phyloP scores from a whole-genome alignment of 2,888 invertebrate species.

The Hyles lineata region DNA sequence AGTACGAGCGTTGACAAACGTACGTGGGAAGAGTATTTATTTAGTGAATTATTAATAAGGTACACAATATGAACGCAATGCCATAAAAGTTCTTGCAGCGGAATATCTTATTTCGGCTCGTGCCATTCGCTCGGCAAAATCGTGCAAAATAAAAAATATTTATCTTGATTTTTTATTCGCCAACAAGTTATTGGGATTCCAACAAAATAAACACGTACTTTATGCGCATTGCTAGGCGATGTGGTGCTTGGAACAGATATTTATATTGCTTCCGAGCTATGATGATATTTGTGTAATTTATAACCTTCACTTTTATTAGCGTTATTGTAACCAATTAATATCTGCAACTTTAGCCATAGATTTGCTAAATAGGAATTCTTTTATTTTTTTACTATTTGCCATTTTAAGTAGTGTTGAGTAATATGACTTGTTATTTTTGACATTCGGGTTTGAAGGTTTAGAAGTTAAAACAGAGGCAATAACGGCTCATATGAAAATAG shows the following conservation, averaged over 20 bases:
- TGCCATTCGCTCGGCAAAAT: conserved; percentile 5
- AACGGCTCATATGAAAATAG: no score
- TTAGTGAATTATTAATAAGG: conserved; percentile 40
- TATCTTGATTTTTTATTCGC: conserved; percentile 4
- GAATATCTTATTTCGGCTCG: conserved; percentile 16
- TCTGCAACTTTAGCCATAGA: no score
- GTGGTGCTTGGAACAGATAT: neutral
- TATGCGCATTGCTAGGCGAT: neutral
- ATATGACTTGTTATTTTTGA: no score
- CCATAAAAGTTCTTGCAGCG: conserved; percentile 16
- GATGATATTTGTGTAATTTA: no score
- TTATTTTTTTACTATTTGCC: no score
- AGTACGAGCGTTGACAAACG: conserved; percentile 33
- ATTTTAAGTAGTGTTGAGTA: no score
- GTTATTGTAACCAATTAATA: no score
- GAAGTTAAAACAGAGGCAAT: no score
- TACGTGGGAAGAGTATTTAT: conserved; percentile 33
- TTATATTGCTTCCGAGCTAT: neutral
- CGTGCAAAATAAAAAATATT: conserved; percentile 13
- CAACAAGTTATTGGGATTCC: neutral
- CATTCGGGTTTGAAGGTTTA: no score
- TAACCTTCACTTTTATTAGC: no score
- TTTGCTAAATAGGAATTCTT: no score
- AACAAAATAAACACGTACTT: neutral
- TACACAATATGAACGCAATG: conserved; percentile 30